phyloP scores from a whole-genome alignment of 2,113 vertebrate species.

The Baryphthengus martii region DNA sequence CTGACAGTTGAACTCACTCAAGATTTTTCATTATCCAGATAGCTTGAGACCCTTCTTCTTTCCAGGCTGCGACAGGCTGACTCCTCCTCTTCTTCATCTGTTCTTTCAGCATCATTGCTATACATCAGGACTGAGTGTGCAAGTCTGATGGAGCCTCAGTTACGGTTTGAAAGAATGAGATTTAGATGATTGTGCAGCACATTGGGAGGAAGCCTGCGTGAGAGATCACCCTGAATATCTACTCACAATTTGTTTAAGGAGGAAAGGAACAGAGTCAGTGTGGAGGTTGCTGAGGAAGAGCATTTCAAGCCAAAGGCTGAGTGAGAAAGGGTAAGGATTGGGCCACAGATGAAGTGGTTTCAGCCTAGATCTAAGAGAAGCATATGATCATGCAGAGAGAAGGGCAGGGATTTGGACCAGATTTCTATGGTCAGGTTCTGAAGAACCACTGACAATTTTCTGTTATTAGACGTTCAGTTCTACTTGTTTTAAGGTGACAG shows the following conservation, averaged over 20 bases:
- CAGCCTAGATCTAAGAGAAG: background rate
- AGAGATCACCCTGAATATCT: background rate
- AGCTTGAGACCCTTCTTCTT: background rate
- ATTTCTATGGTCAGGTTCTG: background rate
- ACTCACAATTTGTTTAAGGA: background rate
- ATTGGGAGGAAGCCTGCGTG: background rate
- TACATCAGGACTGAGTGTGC: background rate
- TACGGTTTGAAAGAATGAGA: background rate
- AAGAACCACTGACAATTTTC: background rate
- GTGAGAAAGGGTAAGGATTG: background rate
- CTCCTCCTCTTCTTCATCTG: background rate
- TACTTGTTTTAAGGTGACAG: background rate
- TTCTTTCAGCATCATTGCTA: background rate
- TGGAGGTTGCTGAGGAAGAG: background rate
- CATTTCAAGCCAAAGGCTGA: fast-evolving
- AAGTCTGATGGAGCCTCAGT: background rate
- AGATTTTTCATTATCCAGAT: background rate
- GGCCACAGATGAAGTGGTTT: background rate
- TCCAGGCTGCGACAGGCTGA: background rate
- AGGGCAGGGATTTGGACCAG: background rate
- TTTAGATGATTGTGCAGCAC: background rate
- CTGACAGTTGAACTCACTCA: background rate
- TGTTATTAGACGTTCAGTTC: background rate
- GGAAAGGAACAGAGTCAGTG: background rate
- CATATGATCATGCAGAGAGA: background rate